A percentile compares a stretch with the other conserved stretches of the same genome.
Evolutionary conservation across 30 jellyfish, hydroid and myxozoan species (phyloP).

Genomic region (Mastigias papua): DNA sequence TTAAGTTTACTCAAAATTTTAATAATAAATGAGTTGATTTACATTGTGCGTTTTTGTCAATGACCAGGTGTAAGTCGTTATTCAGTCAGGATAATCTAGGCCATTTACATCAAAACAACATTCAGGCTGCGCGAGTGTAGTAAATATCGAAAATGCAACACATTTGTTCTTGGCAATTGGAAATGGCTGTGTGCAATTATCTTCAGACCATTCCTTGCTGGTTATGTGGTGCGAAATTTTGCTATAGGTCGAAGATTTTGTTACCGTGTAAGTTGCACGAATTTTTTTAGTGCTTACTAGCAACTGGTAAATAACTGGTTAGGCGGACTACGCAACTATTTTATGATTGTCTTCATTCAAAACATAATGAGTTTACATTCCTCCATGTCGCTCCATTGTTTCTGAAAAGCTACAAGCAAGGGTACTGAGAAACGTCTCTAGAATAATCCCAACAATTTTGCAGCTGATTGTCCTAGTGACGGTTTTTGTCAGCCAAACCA

Average conservation of each 20-base stretch:
- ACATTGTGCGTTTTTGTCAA: constrained; percentile 40
- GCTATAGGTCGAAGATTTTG: not conserved
- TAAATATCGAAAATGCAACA: not conserved
- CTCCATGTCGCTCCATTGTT: too few species aligned
- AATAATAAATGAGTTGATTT: constrained; percentile 71
- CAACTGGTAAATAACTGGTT: not conserved
- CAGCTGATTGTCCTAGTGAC: too few species aligned
- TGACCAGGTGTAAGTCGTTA: constrained; percentile 42
- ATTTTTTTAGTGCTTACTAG: too few species aligned
- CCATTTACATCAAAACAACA: not conserved
- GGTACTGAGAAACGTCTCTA: too few species aligned
- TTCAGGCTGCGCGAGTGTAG: not conserved
- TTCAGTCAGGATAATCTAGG: constrained; percentile 24
- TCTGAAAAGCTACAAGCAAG: too few species aligned
- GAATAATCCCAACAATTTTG: too few species aligned
- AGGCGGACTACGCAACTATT: not conserved
- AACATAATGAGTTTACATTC: not conserved
- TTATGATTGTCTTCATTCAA: not conserved
- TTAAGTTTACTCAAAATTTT: constrained; percentile 51
- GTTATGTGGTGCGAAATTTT: not conserved
- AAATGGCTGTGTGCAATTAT: not conserved
- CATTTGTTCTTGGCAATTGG: not conserved
- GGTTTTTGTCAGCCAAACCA: too few species aligned
- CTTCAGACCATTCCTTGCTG: not conserved
- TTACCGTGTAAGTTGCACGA: not conserved